Conservation (phyloP, 2,888 invertebrate species). For the Stenotaenia linearis region DNA sequence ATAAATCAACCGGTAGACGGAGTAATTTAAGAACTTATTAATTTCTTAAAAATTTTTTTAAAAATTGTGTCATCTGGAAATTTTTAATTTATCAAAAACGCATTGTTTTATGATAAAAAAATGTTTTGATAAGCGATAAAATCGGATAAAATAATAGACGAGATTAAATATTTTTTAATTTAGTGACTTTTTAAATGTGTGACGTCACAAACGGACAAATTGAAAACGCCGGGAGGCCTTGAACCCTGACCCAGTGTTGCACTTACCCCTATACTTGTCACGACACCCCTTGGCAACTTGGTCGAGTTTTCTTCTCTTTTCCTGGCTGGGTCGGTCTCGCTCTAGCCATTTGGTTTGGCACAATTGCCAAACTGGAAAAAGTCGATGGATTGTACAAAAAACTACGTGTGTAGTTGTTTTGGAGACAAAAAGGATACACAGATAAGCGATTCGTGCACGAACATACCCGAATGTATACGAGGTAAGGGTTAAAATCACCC, state of each 20-base stretch:
- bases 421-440: not conserved
- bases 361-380: not conserved
- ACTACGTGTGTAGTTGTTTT: not conserved
- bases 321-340: not conserved
- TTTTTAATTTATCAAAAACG: not conserved
- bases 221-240: not conserved
- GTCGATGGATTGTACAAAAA: constrained; percentile 8
- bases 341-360: not conserved
- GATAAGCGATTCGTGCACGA: not conserved
- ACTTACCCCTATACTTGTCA: not conserved
- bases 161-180: not conserved
- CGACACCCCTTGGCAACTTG: constrained; percentile 26
- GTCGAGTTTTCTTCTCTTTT: constrained; percentile 1
- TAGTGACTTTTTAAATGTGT: not conserved
- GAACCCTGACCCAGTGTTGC: not conserved
- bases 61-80: not conserved
- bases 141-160: not conserved
- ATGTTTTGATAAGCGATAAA: not conserved
- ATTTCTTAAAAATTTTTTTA: not conserved
- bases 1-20: not conserved
- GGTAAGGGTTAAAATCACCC: not conserved
- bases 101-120: not conserved
- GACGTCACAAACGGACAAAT: not conserved
- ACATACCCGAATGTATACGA: not conserved
- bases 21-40: not conserved